These are phyloP conservation scores for Vannuccia rotundouncinata DNA, from an alignment of 2,888 invertebrate genomes.

Conservation along the genomic window DNA sequence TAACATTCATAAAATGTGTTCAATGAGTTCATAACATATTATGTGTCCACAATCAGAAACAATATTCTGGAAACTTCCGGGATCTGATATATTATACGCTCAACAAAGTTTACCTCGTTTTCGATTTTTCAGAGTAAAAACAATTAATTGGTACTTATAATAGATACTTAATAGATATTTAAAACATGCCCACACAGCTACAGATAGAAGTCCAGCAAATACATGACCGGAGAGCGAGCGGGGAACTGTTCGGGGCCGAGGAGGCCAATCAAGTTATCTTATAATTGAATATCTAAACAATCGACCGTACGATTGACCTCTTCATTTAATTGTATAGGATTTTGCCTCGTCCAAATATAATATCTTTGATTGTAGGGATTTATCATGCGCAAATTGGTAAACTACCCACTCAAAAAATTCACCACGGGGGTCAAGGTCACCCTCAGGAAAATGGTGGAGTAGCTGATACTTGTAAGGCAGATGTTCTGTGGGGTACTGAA, in stretches of 20 bases:
- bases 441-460: background rate
- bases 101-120: background rate
- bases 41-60: background rate
- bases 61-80: background rate
- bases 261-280: background rate
- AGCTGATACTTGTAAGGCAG: background rate
- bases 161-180: background rate
- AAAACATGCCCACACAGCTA: background rate
- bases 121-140: background rate
- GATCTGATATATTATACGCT: background rate
- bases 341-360: too few species aligned
- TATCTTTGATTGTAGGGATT: too few species aligned
- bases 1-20: too few species aligned
- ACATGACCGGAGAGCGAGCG: background rate
- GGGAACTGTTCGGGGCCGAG: background rate
- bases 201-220: background rate
- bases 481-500: background rate
- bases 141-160: too few species aligned
- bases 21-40: too few species aligned
- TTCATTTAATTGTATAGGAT: too few species aligned
- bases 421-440: background rate
- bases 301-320: background rate
- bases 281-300: background rate
- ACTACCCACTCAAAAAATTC: background rate
- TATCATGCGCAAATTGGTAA: background rate